phyloP scores from a whole-genome alignment of 2,797 vertebrate species.

The Spinibarbus caldwelli region DNA sequence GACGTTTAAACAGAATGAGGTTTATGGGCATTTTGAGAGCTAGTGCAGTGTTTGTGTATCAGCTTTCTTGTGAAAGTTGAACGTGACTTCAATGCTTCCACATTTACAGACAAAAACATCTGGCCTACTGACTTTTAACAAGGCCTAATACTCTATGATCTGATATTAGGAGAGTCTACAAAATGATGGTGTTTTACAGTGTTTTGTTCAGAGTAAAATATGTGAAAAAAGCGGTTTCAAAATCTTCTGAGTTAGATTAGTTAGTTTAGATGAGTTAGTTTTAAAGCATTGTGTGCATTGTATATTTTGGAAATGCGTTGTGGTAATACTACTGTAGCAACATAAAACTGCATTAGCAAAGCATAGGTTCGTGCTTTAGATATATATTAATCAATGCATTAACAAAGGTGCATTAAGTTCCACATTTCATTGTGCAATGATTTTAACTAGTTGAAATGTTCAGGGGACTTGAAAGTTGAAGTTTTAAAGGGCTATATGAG shows the following conservation, averaged over 20 bases:
- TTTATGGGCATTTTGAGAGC: not conserved
- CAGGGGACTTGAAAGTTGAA: not conserved
- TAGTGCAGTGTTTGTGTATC: not conserved
- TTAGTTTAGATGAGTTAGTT: no score
- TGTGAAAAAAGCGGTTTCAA: not conserved
- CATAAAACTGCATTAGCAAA: slow-evolving; percentile 4
- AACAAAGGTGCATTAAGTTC: slow-evolving; percentile 39
- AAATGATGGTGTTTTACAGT: not conserved
- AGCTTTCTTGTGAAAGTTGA: not conserved
- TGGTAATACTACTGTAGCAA: not conserved
- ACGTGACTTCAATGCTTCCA: not conserved
- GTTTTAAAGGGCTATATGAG: slow-evolving; percentile 11
- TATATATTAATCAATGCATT: not conserved
- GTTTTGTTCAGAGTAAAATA: not conserved
- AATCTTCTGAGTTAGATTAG: not conserved
- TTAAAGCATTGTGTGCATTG: not conserved
- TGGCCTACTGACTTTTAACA: not conserved
- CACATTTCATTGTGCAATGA: slow-evolving; percentile 1
- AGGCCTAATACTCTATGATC: not conserved
- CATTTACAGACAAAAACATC: not conserved
- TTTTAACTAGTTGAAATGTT: slow-evolving; percentile 5
- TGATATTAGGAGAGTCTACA: not conserved
- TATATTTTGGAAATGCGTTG: not conserved
- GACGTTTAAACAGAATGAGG: not conserved
- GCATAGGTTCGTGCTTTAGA: not conserved